These are phyloP conservation scores for Cephus sareptanus DNA, from an alignment of 2,888 invertebrate genomes.

Conservation along the genomic window DNA sequence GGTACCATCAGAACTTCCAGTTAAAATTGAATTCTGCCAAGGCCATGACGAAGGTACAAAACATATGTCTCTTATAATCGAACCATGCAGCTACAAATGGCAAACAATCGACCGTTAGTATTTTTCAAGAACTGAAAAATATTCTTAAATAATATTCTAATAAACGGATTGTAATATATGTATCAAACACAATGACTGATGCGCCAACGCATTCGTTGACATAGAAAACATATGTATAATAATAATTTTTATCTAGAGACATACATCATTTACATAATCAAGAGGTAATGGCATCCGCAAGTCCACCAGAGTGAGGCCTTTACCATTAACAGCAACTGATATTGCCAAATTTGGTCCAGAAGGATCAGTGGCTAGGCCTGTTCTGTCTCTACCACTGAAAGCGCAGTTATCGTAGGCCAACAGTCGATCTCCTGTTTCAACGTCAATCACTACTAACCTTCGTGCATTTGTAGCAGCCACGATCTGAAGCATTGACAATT, in stretches of 20 bases:
- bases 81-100: slow-evolving; percentile 61
- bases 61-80: slow-evolving; percentile 64
- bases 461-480: slow-evolving; percentile 66
- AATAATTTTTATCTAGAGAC: slow-evolving; percentile 26
- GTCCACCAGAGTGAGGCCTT: slow-evolving; percentile 67
- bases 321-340: slow-evolving; percentile 67
- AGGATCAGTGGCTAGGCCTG: slow-evolving; percentile 66
- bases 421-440: slow-evolving; percentile 66
- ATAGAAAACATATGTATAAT: neutral
- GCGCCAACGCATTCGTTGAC: neutral
- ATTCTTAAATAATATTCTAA: neutral
- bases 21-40: slow-evolving; percentile 64
- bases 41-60: slow-evolving; percentile 67
- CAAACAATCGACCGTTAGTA: slow-evolving; percentile 6
- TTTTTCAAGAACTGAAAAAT: neutral
- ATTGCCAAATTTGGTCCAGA: slow-evolving; percentile 66
- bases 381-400: slow-evolving; percentile 64
- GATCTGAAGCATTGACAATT: slow-evolving; percentile 49
- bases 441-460: slow-evolving; percentile 66
- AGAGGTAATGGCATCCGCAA: slow-evolving; percentile 67
- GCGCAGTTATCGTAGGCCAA: slow-evolving; percentile 68
- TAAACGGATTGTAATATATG: neutral
- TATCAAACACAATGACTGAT: neutral
- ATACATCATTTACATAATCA: slow-evolving; percentile 67
- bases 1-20: slow-evolving; percentile 64